Evolutionary conservation across 2,113 vertebrate genomes (phyloP), one percentile per base, ranked within the genome.

Genomic region (Vulpes ferrilata): DNA sequence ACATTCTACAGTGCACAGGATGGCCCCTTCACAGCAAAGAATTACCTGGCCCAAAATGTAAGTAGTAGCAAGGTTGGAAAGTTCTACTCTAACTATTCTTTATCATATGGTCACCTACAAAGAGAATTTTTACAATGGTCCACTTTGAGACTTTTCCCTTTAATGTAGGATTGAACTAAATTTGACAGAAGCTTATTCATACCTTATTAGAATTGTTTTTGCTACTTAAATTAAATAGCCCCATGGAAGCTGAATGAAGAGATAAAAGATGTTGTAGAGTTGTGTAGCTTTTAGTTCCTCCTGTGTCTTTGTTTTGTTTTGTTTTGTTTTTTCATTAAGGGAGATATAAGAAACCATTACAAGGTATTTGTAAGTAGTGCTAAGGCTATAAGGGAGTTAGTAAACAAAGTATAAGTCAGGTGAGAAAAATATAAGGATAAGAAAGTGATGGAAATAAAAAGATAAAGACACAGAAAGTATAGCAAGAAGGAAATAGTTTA

Each of bases 221-320:
- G 55, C 51, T 95, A 57, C n/a, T 43, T 86, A 83, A 95, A 78
- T 27, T 83, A 85, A 81, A 1, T 90, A 93, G 43, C 17, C 35
- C 15, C 27, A 15, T 62, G 30, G 15, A 82, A 8, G 5, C 32
- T 67, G 85, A 82, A 53, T 59, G 16, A 83, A 20, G 79, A 82
- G 25, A 76, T 64, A 12, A 67, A 91, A 88, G 4, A 67, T 78
- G 2, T 23, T 84, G 11, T 59, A 91, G 9, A 73, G 1, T 35
- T 81, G 12, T 87, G 25, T 74, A 57, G 8, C 9, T 93, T 95
- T 35, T 76, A 78, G 0, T 88, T 95, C 82, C 60, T 59, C 6
- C 53, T 82, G 27, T 60, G 3, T 69, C 9, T 59, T 59, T 59
- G 57, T 11, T 55, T 55, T 15, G 11, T 94, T 86, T 15, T 65